Base-by-base conservation (phyloP, 2,113 vertebrate species). In the Chlamydotis undulata region DNA sequence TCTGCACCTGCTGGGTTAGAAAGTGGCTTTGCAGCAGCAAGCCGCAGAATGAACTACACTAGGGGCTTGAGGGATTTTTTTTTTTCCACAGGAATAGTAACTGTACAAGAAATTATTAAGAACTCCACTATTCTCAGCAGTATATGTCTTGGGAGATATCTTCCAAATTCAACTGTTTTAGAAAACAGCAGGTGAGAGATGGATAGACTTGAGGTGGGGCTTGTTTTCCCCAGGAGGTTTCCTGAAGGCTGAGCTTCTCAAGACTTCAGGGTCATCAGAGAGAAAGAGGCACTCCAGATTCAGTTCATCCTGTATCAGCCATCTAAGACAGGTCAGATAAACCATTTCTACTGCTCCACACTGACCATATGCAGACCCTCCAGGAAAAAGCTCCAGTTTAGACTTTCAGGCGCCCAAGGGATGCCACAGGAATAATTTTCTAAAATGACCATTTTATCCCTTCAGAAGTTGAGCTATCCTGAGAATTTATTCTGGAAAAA, bases 1-100 rank as follows among this genome's bases (percentile, higher is more conserved):
- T 69, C 59, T 53, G 25, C 89, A 90, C 84, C 90, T 94, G 87
- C 89, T 91, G 71, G 85, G 57, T 91, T 87, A 94, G 88, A 64
- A 76, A 92, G 81, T 94, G 45, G 5, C 13, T 67, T 86, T 96
- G 81, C 77, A 77, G 43, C 59, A 85, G 89, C 60, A 79, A 70
- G 83, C 31, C 50, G 7, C 39, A 89, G 60, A 93, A 78, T 37
- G 14, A 95, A 67, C 83, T 63, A 50, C 73, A 18, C 43, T 22
- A 87, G 56, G 59, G 61, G 16, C 39, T 83, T 71, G 29, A 21
- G 50, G 47, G 14, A 26, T 50, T 73, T 75, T 41, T 55, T 52
- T 65, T 77, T 86, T 82, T 61, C 64, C 63, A 75, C 31, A 49
- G 50, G 37, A 94, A 52, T 8, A 45, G 60, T 45, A 90, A 89